Evolutionary conservation across 2,113 vertebrate species (phyloP).

Genomic region (Dinomys branickii): DNA sequence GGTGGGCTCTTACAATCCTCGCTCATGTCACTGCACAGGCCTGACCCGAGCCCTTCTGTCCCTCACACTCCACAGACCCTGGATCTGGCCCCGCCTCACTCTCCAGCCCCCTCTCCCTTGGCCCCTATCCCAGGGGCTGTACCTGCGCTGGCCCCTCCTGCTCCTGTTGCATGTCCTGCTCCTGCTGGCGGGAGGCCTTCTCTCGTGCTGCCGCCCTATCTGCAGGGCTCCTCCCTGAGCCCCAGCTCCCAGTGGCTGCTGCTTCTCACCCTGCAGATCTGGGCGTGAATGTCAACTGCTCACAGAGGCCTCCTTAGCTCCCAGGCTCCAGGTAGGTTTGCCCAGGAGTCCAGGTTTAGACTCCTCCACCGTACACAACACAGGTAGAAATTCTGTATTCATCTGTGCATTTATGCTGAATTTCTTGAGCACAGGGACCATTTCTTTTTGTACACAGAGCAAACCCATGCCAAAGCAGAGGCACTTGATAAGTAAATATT

Average conservation of each 20-base stretch:
- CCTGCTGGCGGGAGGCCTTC: neutral
- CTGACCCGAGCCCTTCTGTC: too few relatives aligned
- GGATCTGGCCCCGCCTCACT: neutral
- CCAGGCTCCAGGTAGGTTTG: rapidly evolving
- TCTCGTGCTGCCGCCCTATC: neutral
- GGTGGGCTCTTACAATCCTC: neutral
- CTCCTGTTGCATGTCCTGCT: neutral
- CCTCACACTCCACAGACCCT: rapidly evolving
- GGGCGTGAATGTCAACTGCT: neutral
- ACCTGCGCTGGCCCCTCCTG: neutral
- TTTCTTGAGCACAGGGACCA: neutral
- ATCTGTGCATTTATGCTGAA: neutral
- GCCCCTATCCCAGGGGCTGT: too few relatives aligned
- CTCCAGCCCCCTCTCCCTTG: neutral
- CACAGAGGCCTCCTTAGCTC: rapidly evolving
- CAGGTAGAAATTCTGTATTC: neutral
- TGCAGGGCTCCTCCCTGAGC: neutral
- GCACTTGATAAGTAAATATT: neutral
- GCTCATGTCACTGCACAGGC: too few relatives aligned
- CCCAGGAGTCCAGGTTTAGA: neutral
- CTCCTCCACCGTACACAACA: neutral
- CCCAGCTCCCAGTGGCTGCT: too few relatives aligned
- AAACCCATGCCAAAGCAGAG: neutral
- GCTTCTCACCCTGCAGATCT: neutral
- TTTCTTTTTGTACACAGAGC: neutral